Evolutionary conservation across 2,797 vertebrate species (phyloP), one percentile per base, ranked within the genome.

Genomic region (Coccyzus lansbergi): DNA sequence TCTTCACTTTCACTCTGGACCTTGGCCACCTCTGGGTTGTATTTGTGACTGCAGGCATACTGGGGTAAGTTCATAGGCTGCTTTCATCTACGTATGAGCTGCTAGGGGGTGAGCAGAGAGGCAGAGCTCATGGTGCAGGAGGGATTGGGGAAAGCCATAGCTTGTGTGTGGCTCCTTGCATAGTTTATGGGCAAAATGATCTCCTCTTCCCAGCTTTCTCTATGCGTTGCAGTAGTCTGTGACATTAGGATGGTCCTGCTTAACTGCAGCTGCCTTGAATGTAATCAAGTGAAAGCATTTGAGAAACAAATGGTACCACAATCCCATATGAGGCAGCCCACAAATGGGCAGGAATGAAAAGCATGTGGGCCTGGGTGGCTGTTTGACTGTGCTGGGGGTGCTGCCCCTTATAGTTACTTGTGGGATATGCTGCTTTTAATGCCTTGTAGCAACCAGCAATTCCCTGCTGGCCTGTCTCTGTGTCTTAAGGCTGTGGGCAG

Each of bases 11-110:
- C 88, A 99, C 98, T 56, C 97, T 99, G 95, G 97, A 94, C 78
- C 93, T 99, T 83, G 98, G 97, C 38, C 89, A 98, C 91, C 97
- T 99, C 63, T 99, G 99, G 99, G 90, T 99, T 33, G 98, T 99
- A 88, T 99, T 99, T 89, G 14, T 99, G 95, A 99, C 99, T 4
- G 98, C 98, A 46, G 99, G 98, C 33, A 12, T 81, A 4, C 92
- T 99, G 91, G 99, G 99, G 99, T 99, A 97, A 97, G 99, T 98
- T 78, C 40, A 78, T 16, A 34, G 29, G 33, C 44, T 87, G 38
- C 34, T 72, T 83, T 81, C 14, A 33, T 78, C 1, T 5, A 7
- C 2, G 0, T 22, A 12, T 49, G 52, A 59, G 17, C 48, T 93
- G 36, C 20, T 65, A 33, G 28, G 16, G 64, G 36, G 17, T 77